Percentiles rank a stretch among this genome's conserved stretches.
Conservation (phyloP, 2,797 vertebrate genomes). For the Propithecus perrieri region DNA sequence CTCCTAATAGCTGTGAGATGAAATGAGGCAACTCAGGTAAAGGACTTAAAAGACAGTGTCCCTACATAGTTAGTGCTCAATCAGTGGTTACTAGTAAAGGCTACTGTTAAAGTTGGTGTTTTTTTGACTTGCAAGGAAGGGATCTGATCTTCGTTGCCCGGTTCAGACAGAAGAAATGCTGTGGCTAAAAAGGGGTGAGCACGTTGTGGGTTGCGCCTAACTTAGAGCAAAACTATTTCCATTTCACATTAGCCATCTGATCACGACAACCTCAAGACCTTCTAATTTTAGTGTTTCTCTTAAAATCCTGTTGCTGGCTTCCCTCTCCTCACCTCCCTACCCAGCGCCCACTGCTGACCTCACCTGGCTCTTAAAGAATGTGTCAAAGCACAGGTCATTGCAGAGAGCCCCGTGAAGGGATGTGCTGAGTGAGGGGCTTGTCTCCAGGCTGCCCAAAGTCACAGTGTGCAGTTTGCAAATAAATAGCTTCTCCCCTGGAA, state of each 20-base stretch:
- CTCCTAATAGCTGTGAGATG: background rate
- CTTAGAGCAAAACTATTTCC: slow-evolving; percentile 33
- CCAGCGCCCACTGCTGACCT: background rate
- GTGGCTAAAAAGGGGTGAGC: background rate
- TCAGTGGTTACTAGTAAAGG: background rate
- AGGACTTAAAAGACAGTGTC: background rate
- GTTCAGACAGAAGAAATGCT: background rate
- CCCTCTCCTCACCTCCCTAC: background rate
- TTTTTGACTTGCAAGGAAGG: background rate
- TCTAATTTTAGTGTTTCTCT: background rate
- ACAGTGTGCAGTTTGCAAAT: slow-evolving; percentile 71
- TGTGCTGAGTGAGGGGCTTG: background rate
- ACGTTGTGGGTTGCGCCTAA: background rate
- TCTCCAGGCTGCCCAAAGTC: slow-evolving; percentile 56
- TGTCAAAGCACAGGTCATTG: background rate
- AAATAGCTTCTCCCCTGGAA: slow-evolving; percentile 74
- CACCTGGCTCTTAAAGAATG: background rate
- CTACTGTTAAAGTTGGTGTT: background rate
- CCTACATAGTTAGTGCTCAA: background rate
- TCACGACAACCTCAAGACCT: background rate
- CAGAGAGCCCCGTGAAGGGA: background rate
- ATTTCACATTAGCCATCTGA: background rate
- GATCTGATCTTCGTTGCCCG: background rate
- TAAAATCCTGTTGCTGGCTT: background rate
- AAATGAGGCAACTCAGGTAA: background rate